Percentiles rank a stretch among this genome's conserved stretches.
Evolutionary conservation across 1,140 invertebrate species (phyloP).

Genomic region (Pseudomyrmex concolor): DNA sequence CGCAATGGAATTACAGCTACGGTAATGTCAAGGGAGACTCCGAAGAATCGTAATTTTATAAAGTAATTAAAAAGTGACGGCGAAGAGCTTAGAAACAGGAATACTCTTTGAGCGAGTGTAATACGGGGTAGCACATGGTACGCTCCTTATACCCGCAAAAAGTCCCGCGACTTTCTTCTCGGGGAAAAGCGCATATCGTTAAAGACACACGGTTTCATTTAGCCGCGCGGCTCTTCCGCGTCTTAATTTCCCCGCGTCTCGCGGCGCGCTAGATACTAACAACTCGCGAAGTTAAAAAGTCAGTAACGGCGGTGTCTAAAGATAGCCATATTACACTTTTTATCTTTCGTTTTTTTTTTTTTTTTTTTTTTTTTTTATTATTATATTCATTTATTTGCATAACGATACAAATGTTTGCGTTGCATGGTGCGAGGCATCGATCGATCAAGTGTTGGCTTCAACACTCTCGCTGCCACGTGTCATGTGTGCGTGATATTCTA

Average conservation of each 20-base stretch:
- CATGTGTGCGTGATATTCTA: constrained; percentile 5
- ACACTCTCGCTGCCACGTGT: constrained; percentile 45
- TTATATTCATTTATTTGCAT: neutral
- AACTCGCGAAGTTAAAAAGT: constrained; percentile 58
- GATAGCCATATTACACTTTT: constrained; percentile 51
- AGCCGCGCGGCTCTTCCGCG: constrained; percentile 47
- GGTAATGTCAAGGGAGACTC: neutral
- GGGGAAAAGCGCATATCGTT: constrained; percentile 41
- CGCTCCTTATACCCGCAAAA: constrained; percentile 34
- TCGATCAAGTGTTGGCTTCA: constrained; percentile 28
- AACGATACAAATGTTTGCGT: neutral
- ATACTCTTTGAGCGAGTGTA: constrained; percentile 43
- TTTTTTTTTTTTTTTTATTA: neutral
- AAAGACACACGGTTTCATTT: constrained; percentile 56
- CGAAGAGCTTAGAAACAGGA: constrained; percentile 46
- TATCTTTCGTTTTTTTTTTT: no score
- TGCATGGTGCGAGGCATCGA: neutral
- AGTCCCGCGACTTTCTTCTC: constrained; percentile 1
- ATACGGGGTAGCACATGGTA: constrained; percentile 25
- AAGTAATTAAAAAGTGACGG: constrained; percentile 55
- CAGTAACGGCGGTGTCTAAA: constrained; percentile 54
- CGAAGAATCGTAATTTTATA: constrained; percentile 45
- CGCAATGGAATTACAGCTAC: constrained; percentile 18
- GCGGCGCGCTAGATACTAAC: constrained; percentile 33
- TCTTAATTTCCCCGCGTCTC: constrained; percentile 48